These are phyloP conservation scores for Hydractinia echinata DNA, from an alignment of 30 jellyfish, hydroid and myxozoan species.

Conservation along the genomic window DNA sequence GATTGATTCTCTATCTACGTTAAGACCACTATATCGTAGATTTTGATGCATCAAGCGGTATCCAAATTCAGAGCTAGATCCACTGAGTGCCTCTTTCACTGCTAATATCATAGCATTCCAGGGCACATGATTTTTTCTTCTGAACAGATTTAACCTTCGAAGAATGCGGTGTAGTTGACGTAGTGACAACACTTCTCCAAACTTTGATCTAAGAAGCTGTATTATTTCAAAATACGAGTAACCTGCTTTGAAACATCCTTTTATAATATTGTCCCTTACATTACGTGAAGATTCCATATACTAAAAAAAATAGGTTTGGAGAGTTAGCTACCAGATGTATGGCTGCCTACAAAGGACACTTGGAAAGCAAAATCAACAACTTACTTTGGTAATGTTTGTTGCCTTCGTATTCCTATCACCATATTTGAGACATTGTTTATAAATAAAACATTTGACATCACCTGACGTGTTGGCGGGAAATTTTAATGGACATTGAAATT, in stretches of 20 bases:
- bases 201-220: slow-evolving; percentile 4
- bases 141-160: background rate
- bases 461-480: too few relatives aligned
- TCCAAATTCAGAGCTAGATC: slow-evolving; percentile 9
- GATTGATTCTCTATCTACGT: slow-evolving; percentile 39
- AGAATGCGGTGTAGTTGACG: slow-evolving; percentile 1
- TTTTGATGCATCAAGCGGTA: slow-evolving; percentile 35
- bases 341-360: too few relatives aligned
- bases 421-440: too few relatives aligned
- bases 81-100: background rate
- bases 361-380: too few relatives aligned
- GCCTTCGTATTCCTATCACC: too few relatives aligned
- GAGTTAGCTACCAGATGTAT: too few relatives aligned
- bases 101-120: background rate
- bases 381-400: too few relatives aligned
- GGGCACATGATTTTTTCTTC: background rate
- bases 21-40: slow-evolving; percentile 22
- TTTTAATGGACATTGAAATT: too few relatives aligned
- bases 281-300: too few relatives aligned
- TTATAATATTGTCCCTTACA: background rate
- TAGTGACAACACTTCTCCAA: slow-evolving; percentile 4
- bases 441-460: too few relatives aligned
- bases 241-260: background rate
- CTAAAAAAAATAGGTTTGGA: too few relatives aligned
- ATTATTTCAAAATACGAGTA: background rate